phyloP scores from a whole-genome alignment of 2,888 invertebrate species.

The Rotaria sp. region DNA sequence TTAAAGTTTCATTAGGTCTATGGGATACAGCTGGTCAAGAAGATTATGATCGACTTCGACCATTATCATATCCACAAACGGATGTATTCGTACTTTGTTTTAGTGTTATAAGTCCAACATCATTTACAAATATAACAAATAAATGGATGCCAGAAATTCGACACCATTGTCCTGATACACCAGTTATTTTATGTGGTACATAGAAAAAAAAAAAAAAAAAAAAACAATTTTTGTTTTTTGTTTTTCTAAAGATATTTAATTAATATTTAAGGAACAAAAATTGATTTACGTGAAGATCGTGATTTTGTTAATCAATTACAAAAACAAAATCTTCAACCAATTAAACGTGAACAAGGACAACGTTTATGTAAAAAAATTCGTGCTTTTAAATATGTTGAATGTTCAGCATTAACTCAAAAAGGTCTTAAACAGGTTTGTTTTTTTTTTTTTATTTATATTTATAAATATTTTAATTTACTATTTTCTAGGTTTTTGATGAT shows the following conservation, averaged over 20 bases:
- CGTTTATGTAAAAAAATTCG: conserved; percentile 95
- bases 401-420: conserved; percentile 94
- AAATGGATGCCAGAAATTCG: conserved; percentile 99
- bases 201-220: conserved; percentile 49
- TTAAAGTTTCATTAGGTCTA: conserved; percentile 85
- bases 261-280: conserved; percentile 61
- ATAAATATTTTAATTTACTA: background rate
- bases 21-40: conserved; percentile 99
- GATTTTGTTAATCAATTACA: conserved; percentile 57
- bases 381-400: conserved; percentile 97
- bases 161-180: conserved; percentile 98
- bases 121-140: conserved; percentile 96
- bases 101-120: conserved; percentile 95
- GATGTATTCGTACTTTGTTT: conserved; percentile 99
- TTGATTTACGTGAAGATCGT: conserved; percentile 93
- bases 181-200: conserved; percentile 94
- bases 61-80: conserved; percentile 91
- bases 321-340: conserved; percentile 66
- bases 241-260: conserved; percentile 30
- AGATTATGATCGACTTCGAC: conserved; percentile 88
- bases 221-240: too few relatives aligned
- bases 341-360: conserved; percentile 93
- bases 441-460: conserved; percentile 58
- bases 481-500: conserved; percentile 13
- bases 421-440: conserved; percentile 90